These are phyloP conservation scores for Drosophila sulfurigaster DNA, from an alignment of 1,140 invertebrate species.

Conservation along the genomic window DNA sequence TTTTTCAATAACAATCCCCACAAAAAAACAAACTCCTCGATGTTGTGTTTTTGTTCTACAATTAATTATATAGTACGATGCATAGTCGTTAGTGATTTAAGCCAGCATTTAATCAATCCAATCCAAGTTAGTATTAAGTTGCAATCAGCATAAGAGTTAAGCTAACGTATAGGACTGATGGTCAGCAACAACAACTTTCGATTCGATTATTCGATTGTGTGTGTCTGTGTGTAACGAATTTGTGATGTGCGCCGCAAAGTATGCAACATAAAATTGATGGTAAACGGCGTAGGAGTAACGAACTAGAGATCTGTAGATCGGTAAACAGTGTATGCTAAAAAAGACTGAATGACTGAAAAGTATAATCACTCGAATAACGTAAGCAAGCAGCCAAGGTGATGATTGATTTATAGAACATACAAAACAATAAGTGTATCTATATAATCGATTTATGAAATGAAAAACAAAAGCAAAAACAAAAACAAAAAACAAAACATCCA, in stretches of 20 bases:
- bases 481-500: constrained; percentile 70
- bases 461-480: constrained; percentile 54
- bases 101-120: constrained; percentile 16
- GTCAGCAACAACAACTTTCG: constrained; percentile 25
- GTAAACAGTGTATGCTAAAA: constrained; percentile 59
- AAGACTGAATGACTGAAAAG: constrained; percentile 65
- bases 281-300: background rate
- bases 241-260: constrained; percentile 61
- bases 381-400: constrained; percentile 44
- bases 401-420: constrained; percentile 50
- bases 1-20: constrained; percentile 24
- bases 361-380: constrained; percentile 32
- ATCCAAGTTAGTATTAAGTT: constrained; percentile 47
- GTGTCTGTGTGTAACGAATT: constrained; percentile 53
- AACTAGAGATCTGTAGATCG: constrained; percentile 31
- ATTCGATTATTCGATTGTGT: constrained; percentile 54
- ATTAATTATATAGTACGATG: constrained; percentile 52
- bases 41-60: constrained; percentile 76
- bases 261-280: constrained; percentile 16
- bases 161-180: constrained; percentile 55
- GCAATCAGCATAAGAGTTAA: constrained; percentile 27
- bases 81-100: constrained; percentile 38
- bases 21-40: constrained; percentile 51
- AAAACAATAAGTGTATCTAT: constrained; percentile 30
- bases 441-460: constrained; percentile 19